Percentiles rank a stretch among this genome's conserved stretches.
phyloP scores from a whole-genome alignment of 1,140 invertebrate genomes.

The Reticulitermes speratus region DNA sequence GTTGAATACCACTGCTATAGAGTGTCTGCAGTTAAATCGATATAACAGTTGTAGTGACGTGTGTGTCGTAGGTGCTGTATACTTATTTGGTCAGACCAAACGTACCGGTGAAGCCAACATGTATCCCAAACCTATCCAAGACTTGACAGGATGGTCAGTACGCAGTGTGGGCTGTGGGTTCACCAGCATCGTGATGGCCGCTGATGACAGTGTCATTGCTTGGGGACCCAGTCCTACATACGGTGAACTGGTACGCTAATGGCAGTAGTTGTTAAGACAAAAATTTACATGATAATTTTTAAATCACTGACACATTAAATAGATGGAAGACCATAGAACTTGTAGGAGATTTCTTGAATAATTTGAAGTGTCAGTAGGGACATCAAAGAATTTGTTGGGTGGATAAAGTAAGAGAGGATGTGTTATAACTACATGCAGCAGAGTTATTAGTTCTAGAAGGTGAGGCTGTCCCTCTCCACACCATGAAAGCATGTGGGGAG shows the following conservation, averaged over 20 bases:
- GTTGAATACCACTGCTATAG: too few species aligned
- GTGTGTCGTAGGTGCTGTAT: constrained; percentile 58
- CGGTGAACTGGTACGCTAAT: constrained; percentile 74
- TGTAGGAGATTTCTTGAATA: not conserved
- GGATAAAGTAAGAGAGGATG: too few species aligned
- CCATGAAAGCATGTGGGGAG: too few species aligned
- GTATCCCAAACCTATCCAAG: constrained; percentile 94
- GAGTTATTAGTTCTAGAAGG: not conserved
- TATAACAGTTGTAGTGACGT: not conserved
- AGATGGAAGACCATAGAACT: not conserved
- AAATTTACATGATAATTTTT: constrained; percentile 19
- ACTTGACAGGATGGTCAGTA: constrained; percentile 88
- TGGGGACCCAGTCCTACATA: constrained; percentile 91
- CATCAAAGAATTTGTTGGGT: not conserved
- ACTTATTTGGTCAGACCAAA: constrained; percentile 89
- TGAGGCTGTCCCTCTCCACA: too few species aligned
- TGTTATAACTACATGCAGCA: too few species aligned
- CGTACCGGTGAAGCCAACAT: constrained; percentile 91
- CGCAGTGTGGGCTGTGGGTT: constrained; percentile 74
- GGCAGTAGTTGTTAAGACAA: not conserved
- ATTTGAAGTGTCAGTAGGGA: not conserved
- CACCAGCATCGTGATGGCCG: constrained; percentile 82
- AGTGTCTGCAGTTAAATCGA: too few species aligned
- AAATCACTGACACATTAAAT: not conserved
- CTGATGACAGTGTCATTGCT: constrained; percentile 85